A percentile compares a stretch with the other conserved stretches of the same genome.
Evolutionary conservation across 1,140 invertebrate species (phyloP).

Genomic region (Latrodectus geometricus): DNA sequence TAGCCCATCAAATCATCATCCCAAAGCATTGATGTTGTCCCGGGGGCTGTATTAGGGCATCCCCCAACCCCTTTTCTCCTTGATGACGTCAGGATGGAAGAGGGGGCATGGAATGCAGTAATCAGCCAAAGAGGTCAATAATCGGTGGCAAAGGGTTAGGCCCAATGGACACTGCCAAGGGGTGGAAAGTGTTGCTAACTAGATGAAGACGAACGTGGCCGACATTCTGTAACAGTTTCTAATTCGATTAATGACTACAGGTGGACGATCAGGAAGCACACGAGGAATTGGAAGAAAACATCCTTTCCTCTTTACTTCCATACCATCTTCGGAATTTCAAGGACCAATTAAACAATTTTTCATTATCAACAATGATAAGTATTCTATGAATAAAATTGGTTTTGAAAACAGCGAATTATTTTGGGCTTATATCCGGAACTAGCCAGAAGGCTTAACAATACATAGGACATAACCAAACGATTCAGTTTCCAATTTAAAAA

Average conservation of each 20-base stretch:
- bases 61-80: constrained; percentile 5
- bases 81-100: constrained; percentile 39
- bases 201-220: constrained; percentile 48
- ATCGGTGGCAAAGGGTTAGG: constrained; percentile 58
- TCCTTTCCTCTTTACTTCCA: too few species aligned
- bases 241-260: constrained; percentile 9
- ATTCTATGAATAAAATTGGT: too few species aligned
- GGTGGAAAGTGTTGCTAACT: constrained; percentile 53
- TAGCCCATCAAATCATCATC: constrained; percentile 50
- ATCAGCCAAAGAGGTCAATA: constrained; percentile 60
- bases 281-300: background rate
- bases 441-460: too few species aligned
- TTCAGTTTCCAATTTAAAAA: too few species aligned
- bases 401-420: too few species aligned
- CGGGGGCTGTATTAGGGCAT: constrained; percentile 51
- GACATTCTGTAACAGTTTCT: constrained; percentile 25
- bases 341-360: too few species aligned
- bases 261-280: constrained; percentile 3
- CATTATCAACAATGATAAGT: too few species aligned
- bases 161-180: constrained; percentile 52
- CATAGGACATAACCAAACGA: too few species aligned
- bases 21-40: constrained; percentile 38
- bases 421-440: too few species aligned
- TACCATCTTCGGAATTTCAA: too few species aligned
- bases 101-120: constrained; percentile 49